These are phyloP conservation scores for Corvus cornix DNA, from an alignment of 2,113 vertebrate genomes.

Conservation along the genomic window DNA sequence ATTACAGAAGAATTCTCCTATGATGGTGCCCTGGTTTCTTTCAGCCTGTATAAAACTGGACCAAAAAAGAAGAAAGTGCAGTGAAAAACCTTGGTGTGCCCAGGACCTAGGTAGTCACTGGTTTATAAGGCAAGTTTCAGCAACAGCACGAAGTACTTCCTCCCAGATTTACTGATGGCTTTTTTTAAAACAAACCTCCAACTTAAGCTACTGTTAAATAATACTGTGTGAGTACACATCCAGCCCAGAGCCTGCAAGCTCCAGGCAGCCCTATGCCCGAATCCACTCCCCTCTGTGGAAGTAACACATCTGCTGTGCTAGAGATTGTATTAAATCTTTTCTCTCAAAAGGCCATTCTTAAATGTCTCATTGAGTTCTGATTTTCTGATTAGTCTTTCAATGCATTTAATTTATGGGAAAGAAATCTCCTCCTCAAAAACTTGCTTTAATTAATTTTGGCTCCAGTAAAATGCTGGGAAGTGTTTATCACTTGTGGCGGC, in stretches of 20 bases:
- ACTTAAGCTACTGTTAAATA: background rate
- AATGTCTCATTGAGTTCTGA: background rate
- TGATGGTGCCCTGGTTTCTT: background rate
- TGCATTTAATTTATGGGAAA: slow-evolving; percentile 29
- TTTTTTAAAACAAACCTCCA: background rate
- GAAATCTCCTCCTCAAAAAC: background rate
- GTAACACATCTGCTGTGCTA: background rate
- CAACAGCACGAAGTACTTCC: background rate
- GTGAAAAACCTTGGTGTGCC: background rate
- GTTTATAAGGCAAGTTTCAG: background rate
- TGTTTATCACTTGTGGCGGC: background rate
- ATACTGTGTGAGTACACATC: background rate
- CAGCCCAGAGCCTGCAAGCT: background rate
- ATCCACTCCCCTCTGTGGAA: background rate
- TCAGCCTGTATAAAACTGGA: background rate
- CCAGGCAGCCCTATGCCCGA: background rate
- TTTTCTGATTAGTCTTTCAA: background rate
- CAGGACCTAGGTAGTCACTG: background rate
- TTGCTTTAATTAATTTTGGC: slow-evolving; percentile 28
- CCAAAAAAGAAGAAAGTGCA: background rate
- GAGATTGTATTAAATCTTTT: background rate
- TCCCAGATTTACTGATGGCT: background rate
- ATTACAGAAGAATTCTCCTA: background rate
- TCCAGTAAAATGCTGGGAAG: background rate
- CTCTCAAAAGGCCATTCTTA: background rate